Evolutionary conservation across 2,797 vertebrate species (phyloP), one percentile per base, ranked within the genome.

Genomic region (Neosilurus mollespiculum): DNA sequence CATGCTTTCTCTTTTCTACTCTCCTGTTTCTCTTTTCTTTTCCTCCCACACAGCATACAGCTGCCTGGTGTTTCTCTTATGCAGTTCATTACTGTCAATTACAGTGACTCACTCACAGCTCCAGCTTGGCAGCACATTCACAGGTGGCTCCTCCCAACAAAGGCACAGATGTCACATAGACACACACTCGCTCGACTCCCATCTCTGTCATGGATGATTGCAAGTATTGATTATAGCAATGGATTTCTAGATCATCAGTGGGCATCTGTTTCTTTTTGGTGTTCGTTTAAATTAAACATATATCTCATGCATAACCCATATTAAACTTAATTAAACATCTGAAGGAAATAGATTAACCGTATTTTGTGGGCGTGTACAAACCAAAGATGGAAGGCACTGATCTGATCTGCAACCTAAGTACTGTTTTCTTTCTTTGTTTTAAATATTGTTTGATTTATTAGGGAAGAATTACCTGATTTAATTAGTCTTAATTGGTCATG

Each of bases 11-110:
- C 51, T 51, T 61, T 51, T 34, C 34, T n/a, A n/a, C 54, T 56
- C 30, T 66, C 62, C 83, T 73, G 83, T 43, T 70, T 84, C 77
- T 86, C 62, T 54, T 64, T 62, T 80, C 43, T 11, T 49, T 77
- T 49, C 85, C 72, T 83, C 85, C 85, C 75, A 85, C 79, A 22
- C 81, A 70, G 82, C 72, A 80, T 84, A 78, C 87, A 86, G 87
- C 86, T 88, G 87, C 87, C 15, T 66, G 85, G 82, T 78, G 77
- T 26, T 83, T 87, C 87, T 87, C 85, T 87, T 87, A 86, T 82
- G 86, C 84, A 85, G 83, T 90, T 88, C 85, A 89, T 91, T 91
- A 87, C 86, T 87, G 89, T 88, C 88, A 87, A 85, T 88, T 87
- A 89, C 78, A 64, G 62, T 87, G 88, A 90, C 70, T 88, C 89